These are phyloP conservation scores for Chaenocephalus aceratus DNA, from an alignment of 2,113 vertebrate genomes.

Conservation along the genomic window DNA sequence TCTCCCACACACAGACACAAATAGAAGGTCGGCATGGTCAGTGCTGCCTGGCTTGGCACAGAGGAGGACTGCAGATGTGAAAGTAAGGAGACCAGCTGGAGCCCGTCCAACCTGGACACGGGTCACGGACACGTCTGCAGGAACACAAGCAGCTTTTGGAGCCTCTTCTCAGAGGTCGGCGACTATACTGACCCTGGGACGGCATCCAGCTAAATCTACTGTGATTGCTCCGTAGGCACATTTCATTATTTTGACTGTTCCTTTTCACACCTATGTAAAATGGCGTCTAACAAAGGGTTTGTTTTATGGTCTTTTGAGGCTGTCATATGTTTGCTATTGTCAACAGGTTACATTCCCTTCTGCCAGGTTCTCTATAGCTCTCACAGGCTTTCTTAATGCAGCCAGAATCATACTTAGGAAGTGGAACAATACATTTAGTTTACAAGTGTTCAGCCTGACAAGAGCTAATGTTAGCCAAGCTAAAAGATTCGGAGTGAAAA, in stretches of 20 bases:
- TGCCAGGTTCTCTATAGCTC: not conserved
- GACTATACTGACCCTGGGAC: slow-evolving; percentile 12
- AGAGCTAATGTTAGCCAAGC: no score
- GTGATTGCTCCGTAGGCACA: not conserved
- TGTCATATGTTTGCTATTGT: not conserved
- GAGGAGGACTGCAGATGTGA: slow-evolving; percentile 63
- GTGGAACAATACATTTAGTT: no score
- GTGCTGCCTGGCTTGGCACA: slow-evolving; percentile 36
- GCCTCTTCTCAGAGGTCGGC: slow-evolving; percentile 31
- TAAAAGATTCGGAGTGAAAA: no score
- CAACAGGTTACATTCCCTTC: not conserved
- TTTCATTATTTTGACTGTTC: slow-evolving; percentile 9
- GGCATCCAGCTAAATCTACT: slow-evolving; percentile 8
- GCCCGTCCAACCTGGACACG: slow-evolving; percentile 64
- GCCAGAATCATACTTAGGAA: not conserved
- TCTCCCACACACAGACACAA: not conserved
- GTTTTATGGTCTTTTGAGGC: not conserved
- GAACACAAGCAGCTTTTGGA: slow-evolving; percentile 53
- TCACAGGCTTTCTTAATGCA: not conserved
- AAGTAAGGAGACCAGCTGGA: slow-evolving; percentile 60
- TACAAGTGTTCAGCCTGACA: no score
- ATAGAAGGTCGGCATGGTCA: slow-evolving; percentile 31
- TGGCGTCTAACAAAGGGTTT: not conserved
- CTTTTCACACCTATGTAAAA: slow-evolving; percentile 21
- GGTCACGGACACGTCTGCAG: slow-evolving; percentile 56